phyloP scores from a whole-genome alignment of 2,113 vertebrate genomes.

The Pterophyllum scalare region DNA sequence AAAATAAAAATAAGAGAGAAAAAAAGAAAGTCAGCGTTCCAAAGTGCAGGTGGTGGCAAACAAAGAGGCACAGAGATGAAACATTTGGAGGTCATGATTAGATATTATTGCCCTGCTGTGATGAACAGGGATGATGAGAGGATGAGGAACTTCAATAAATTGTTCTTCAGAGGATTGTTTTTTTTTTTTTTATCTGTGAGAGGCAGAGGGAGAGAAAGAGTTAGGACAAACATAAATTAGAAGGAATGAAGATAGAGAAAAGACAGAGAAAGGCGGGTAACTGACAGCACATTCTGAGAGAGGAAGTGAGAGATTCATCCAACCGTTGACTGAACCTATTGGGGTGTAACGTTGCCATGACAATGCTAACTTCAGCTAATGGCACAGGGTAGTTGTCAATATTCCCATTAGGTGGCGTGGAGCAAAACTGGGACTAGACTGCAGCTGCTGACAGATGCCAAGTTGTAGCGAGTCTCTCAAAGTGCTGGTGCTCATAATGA shows the following conservation, averaged over 20 bases:
- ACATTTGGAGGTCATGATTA: conserved; percentile 35
- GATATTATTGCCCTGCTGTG: conserved; percentile 19
- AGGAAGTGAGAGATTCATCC: not conserved
- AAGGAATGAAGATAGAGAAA: not conserved
- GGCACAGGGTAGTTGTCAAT: not conserved
- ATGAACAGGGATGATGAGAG: not conserved
- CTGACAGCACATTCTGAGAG: not conserved
- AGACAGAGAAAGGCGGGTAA: not conserved
- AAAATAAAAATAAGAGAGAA: not conserved
- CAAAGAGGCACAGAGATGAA: conserved; percentile 18
- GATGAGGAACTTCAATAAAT: not conserved
- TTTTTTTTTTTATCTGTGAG: not conserved
- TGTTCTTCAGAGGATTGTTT: not conserved
- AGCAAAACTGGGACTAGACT: conserved; percentile 26
- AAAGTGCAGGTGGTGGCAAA: conserved; percentile 13
- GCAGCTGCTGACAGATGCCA: conserved; percentile 28
- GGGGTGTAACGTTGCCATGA: conserved; percentile 4
- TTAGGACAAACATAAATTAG: not conserved
- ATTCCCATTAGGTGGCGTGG: not conserved
- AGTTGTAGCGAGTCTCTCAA: not conserved
- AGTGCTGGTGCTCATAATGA: conserved; percentile 3
- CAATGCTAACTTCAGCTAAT: not conserved
- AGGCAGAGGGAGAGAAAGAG: not conserved
- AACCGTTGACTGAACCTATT: not conserved
- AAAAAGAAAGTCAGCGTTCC: conserved; percentile 4